These are phyloP conservation scores for Edolisoma coerulescens DNA, from an alignment of 2,113 vertebrate species.

Conservation along the genomic window DNA sequence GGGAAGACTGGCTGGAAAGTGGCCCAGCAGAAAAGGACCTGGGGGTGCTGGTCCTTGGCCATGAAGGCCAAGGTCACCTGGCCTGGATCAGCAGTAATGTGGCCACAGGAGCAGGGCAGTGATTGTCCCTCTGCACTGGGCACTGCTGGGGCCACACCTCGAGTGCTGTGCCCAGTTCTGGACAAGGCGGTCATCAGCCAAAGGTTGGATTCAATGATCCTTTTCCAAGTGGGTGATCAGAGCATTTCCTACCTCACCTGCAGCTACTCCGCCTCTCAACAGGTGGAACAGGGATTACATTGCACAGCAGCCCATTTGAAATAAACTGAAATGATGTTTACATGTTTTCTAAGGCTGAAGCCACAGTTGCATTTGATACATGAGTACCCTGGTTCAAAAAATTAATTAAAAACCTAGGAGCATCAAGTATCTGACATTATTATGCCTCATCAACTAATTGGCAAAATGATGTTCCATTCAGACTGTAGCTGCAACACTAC, in stretches of 20 bases:
- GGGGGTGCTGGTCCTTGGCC: neutral
- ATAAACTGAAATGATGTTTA: constrained; percentile 41
- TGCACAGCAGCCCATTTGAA: neutral
- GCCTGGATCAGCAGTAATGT: neutral
- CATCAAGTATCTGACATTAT: constrained; percentile 73
- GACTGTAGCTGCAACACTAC: constrained; percentile 60
- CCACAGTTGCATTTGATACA: constrained; percentile 55
- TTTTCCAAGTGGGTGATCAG: neutral
- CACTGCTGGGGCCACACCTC: neutral
- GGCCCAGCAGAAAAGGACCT: neutral
- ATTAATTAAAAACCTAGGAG: constrained; percentile 72
- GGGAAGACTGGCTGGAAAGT: neutral
- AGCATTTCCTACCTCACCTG: neutral
- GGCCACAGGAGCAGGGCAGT: neutral
- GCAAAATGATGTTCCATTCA: constrained; percentile 72
- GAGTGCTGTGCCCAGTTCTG: neutral
- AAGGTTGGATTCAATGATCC: accelerated
- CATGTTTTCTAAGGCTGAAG: constrained; percentile 33
- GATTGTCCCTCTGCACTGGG: neutral
- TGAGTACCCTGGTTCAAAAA: constrained; percentile 58
- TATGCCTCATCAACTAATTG: constrained; percentile 76
- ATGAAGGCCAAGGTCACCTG: neutral
- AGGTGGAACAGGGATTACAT: neutral
- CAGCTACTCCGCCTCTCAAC: neutral
- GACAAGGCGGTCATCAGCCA: neutral